Conservation (phyloP, 2,888 invertebrate species). For the Himalopsyche japonica region DNA sequence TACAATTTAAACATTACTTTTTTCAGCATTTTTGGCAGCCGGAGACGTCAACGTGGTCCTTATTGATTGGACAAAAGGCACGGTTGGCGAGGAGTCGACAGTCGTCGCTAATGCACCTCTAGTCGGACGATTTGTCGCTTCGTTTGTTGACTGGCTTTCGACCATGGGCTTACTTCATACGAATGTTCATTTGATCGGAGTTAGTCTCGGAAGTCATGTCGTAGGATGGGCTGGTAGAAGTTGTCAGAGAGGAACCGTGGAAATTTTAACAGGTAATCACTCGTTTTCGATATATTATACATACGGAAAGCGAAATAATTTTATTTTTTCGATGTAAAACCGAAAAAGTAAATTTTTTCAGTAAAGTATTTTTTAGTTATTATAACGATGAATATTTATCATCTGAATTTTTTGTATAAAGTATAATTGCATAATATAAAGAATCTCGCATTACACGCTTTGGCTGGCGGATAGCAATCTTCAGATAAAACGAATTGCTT, state of each 20-base stretch:
- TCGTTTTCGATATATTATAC: too few relatives aligned
- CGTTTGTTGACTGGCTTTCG: slow-evolving; percentile 51
- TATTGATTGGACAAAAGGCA: slow-evolving; percentile 53
- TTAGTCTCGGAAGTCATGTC: slow-evolving; percentile 57
- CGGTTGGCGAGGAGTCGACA: slow-evolving; percentile 47
- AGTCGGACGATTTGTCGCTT: slow-evolving; percentile 49
- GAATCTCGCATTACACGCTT: too few relatives aligned
- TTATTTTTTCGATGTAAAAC: too few relatives aligned
- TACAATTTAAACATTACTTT: too few relatives aligned
- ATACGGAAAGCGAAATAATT: too few relatives aligned
- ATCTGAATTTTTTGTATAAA: too few relatives aligned
- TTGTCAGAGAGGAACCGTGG: slow-evolving; percentile 44
- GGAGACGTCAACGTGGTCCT: slow-evolving; percentile 53
- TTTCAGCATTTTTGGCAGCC: slow-evolving; percentile 47
- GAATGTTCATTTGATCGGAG: slow-evolving; percentile 53
- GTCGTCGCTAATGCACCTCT: slow-evolving; percentile 51
- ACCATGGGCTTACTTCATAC: slow-evolving; percentile 47
- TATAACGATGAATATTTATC: too few relatives aligned
- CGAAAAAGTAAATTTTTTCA: too few relatives aligned
- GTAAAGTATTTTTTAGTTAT: too few relatives aligned
- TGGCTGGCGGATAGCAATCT: too few relatives aligned
- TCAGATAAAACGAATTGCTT: too few relatives aligned
- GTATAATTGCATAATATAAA: too few relatives aligned
- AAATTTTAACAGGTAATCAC: slow-evolving; percentile 52
- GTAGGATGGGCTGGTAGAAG: slow-evolving; percentile 53